These are phyloP conservation scores for Eurypyga helias DNA, from an alignment of 2,113 vertebrate species.

Conservation along the genomic window DNA sequence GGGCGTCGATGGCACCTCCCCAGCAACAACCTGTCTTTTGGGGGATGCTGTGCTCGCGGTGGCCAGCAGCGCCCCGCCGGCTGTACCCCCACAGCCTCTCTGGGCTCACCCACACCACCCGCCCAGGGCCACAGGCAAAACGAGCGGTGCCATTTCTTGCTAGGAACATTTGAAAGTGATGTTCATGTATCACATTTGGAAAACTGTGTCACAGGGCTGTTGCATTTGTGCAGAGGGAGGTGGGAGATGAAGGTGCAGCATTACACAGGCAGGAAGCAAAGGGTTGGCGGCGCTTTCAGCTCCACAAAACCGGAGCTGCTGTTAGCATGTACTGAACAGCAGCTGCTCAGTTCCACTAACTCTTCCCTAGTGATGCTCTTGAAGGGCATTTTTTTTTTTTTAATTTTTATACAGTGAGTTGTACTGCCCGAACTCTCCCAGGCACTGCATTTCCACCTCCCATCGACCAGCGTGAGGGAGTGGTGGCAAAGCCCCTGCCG, in stretches of 20 bases:
- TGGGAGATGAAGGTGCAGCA: not conserved
- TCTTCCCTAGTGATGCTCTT: not conserved
- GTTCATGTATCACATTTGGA: not conserved
- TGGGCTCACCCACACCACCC: not conserved
- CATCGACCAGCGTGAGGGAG: fast-evolving
- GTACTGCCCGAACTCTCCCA: not conserved
- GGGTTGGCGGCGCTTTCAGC: not conserved
- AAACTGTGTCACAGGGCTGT: not conserved
- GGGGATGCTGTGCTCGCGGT: constrained; percentile 11
- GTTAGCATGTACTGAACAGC: not conserved
- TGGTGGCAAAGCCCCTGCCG: fast-evolving
- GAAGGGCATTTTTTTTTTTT: not conserved
- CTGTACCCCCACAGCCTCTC: not conserved
- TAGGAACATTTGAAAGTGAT: constrained; percentile 5
- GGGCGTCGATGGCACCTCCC: not conserved
- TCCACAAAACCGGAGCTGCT: not conserved
- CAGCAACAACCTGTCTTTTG: not conserved
- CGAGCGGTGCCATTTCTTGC: not conserved
- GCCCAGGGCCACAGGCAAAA: not conserved
- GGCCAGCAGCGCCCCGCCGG: constrained; percentile 25
- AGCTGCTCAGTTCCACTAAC: not conserved
- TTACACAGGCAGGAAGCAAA: not conserved
- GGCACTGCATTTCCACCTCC: not conserved
- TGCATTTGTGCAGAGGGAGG: not conserved
- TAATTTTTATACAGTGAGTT: not conserved